These are phyloP conservation scores for Nomada ferruginata DNA, from an alignment of 2,888 invertebrate genomes.

Conservation along the genomic window DNA sequence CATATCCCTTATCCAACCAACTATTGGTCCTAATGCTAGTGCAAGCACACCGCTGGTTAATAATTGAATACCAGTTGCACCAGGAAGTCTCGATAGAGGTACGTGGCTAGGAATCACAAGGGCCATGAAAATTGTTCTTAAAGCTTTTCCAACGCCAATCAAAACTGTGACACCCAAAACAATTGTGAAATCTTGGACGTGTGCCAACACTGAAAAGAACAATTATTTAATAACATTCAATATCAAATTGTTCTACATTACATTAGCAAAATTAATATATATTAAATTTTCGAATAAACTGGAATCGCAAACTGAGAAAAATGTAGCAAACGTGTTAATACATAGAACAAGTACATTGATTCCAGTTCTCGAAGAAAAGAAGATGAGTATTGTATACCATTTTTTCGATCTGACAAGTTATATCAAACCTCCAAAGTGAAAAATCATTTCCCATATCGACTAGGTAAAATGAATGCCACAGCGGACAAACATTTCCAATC, in stretches of 20 bases:
- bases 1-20: conserved; percentile 89
- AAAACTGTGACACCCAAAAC: conserved; percentile 87
- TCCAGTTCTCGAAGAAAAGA: no score
- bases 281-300: no score
- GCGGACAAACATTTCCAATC: neutral
- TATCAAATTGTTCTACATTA: neutral
- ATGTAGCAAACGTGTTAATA: no score
- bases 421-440: neutral
- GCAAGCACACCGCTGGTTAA: conserved; percentile 88
- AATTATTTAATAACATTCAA: neutral
- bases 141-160: conserved; percentile 89
- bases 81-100: conserved; percentile 88
- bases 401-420: no score
- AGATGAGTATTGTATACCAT: no score
- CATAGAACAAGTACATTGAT: no score
- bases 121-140: conserved; percentile 91
- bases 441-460: neutral
- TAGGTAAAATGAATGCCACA: neutral
- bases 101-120: conserved; percentile 90
- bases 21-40: conserved; percentile 87
- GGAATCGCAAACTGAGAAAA: no score
- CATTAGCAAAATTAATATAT: no score
- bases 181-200: conserved; percentile 86
- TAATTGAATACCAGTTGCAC: conserved; percentile 89
- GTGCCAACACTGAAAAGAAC: conserved; percentile 86